Conservation (phyloP, 1,140 invertebrate species). For the Prorops nasuta region DNA sequence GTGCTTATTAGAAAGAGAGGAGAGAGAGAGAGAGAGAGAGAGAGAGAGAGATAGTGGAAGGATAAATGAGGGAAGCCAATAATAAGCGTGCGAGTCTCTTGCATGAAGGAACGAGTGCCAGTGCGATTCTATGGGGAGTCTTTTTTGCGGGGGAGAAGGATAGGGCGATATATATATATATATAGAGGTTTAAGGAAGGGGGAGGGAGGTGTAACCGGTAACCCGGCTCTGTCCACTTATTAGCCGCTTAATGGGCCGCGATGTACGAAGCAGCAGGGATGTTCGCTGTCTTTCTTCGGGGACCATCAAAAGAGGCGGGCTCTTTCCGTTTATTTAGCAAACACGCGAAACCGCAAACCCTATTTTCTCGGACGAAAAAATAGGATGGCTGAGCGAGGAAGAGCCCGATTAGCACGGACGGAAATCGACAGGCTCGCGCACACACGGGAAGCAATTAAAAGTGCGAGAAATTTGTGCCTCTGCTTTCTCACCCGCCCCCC, state of each 20-base stretch:
- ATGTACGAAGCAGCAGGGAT: constrained; percentile 27
- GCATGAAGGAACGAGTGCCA: background rate
- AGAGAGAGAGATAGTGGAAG: background rate
- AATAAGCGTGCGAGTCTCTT: too few relatives aligned
- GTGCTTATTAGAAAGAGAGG: background rate
- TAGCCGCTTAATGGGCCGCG: constrained; percentile 34
- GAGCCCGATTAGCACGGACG: constrained; percentile 17
- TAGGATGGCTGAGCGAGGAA: background rate
- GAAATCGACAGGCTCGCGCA: constrained; percentile 27
- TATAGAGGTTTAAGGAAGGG: background rate
- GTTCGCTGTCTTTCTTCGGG: constrained; percentile 25
- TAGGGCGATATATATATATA: background rate
- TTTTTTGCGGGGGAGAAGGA: constrained; percentile 5
- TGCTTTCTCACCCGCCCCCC: background rate
- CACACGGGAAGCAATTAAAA: constrained; percentile 30
- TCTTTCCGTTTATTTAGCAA: constrained; percentile 33
- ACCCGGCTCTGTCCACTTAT: constrained; percentile 34
- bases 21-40: background rate
- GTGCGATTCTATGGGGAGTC: constrained; percentile 1
- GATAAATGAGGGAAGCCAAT: constrained; percentile 2
- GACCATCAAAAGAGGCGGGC: constrained; percentile 29
- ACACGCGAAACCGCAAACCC: constrained; percentile 32
- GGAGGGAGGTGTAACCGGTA: constrained; percentile 26
- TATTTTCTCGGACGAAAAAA: constrained; percentile 21
- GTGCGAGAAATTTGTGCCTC: constrained; percentile 28